A percentile compares a stretch with the other conserved stretches of the same genome.
phyloP scores from a whole-genome alignment of 2,797 vertebrate genomes.

The Platyrinchus mystaceus region DNA sequence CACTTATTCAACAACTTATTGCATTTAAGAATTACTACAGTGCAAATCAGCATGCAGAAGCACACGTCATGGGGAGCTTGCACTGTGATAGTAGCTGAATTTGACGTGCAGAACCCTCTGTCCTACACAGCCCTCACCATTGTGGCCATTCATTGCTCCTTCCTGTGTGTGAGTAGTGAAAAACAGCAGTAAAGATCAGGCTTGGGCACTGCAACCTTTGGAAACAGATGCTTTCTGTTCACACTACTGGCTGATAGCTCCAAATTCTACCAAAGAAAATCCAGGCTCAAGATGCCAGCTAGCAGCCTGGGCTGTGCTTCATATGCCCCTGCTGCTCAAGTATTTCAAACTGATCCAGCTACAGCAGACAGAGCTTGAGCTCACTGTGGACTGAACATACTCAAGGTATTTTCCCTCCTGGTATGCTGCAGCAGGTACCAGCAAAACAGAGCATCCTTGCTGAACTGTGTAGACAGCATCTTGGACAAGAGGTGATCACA shows the following conservation, averaged over 20 bases:
- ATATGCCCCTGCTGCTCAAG: rapidly evolving
- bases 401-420: background rate
- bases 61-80: background rate
- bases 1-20: background rate
- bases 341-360: background rate
- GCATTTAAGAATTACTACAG: background rate
- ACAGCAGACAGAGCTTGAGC: background rate
- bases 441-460: background rate
- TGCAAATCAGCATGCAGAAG: background rate
- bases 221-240: background rate
- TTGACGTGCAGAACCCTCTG: background rate
- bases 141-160: background rate
- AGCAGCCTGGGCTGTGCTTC: background rate
- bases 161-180: background rate
- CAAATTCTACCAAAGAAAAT: background rate
- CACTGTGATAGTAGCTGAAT: background rate
- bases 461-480: background rate
- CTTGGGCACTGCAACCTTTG: background rate
- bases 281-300: background rate
- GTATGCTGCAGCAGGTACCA: background rate
- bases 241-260: background rate
- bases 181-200: background rate
- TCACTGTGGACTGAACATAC: background rate
- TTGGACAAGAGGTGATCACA: background rate
- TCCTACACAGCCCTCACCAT: background rate